Evolutionary conservation across 2,113 vertebrate species (phyloP).

Genomic region (Balaenoptera acutorostrata): DNA sequence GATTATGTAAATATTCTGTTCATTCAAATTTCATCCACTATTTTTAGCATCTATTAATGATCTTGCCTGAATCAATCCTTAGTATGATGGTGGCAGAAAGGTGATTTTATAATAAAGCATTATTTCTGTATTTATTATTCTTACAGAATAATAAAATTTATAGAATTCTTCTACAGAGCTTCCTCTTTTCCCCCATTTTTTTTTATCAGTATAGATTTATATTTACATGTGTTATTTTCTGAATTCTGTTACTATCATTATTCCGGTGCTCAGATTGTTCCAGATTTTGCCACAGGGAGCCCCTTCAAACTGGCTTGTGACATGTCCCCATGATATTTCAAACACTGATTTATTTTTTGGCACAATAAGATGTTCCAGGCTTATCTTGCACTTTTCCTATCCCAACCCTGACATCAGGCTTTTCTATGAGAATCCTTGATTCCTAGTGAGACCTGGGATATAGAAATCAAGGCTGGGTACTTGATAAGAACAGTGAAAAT

Average conservation of each 20-base stretch:
- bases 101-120: constrained; percentile 26
- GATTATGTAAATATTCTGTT: constrained; percentile 52
- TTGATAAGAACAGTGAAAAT: neutral
- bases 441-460: rapidly evolving
- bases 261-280: neutral
- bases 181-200: neutral
- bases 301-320: neutral
- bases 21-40: constrained; percentile 40
- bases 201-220: neutral
- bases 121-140: neutral
- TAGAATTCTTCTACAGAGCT: neutral
- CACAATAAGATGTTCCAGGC: neutral
- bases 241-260: neutral
- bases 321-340: neutral
- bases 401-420: neutral
- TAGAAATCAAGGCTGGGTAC: neutral
- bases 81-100: constrained; percentile 2
- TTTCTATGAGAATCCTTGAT: neutral
- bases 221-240: neutral
- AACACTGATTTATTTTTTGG: neutral
- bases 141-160: neutral
- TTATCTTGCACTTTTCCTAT: neutral
- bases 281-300: neutral
- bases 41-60: constrained; percentile 56
- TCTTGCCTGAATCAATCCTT: constrained; percentile 16